A percentile compares a stretch with the other conserved stretches of the same genome.
Evolutionary conservation across 2,113 vertebrate genomes (phyloP).

Genomic region (Notarius lentiginosus): DNA sequence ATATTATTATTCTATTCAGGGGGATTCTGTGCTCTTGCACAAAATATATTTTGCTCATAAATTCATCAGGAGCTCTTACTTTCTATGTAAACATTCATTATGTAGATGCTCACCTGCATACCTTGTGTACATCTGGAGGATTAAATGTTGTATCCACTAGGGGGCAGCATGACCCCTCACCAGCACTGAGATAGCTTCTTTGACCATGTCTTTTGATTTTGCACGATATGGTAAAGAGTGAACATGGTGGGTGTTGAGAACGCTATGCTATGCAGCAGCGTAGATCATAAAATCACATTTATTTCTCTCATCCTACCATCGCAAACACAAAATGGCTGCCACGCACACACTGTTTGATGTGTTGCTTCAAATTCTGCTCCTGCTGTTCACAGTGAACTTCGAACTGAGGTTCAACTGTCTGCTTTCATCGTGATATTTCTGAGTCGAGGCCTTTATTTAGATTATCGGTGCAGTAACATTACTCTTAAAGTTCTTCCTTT

Average conservation of each 20-base stretch:
- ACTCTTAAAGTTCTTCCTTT: not conserved
- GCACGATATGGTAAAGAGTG: not conserved
- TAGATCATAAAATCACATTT: no score
- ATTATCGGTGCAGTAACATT: not conserved
- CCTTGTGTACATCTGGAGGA: not conserved
- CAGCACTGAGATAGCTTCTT: no score
- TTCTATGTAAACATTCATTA: no score
- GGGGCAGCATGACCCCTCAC: not conserved
- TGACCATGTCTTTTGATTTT: not conserved
- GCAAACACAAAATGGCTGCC: not conserved
- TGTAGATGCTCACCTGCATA: not conserved
- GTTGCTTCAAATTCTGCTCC: not conserved
- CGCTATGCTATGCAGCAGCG: not conserved
- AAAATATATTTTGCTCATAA: no score
- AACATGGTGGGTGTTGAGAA: not conserved
- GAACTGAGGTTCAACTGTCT: not conserved
- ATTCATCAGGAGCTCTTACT: no score
- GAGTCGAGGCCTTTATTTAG: not conserved
- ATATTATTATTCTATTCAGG: no score
- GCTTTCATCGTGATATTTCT: not conserved
- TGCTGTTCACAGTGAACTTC: not conserved
- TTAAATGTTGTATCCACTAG: not conserved
- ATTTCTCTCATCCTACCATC: not conserved
- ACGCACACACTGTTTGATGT: not conserved
- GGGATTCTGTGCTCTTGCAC: no score